These are phyloP conservation scores for Formica selysi DNA, from an alignment of 1,140 invertebrate species.

Conservation along the genomic window DNA sequence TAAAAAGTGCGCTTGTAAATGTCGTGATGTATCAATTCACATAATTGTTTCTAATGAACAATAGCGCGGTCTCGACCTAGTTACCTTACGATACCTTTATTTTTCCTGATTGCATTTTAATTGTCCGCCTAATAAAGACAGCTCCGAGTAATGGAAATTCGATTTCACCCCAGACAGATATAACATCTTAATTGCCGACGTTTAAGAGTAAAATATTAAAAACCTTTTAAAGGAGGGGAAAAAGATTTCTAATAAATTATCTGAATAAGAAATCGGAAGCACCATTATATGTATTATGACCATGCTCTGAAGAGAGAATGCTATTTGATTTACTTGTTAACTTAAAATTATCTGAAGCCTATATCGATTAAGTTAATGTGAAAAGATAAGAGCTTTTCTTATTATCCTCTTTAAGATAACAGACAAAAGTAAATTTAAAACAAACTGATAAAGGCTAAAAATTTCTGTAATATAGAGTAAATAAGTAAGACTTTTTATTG, in stretches of 20 bases:
- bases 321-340: neutral
- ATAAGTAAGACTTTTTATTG: neutral
- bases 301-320: no score
- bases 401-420: neutral
- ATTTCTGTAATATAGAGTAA: neutral
- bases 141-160: neutral
- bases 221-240: neutral
- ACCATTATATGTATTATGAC: neutral
- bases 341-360: neutral
- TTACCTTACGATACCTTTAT: neutral
- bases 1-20: neutral
- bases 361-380: neutral
- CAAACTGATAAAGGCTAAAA: neutral
- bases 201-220: neutral
- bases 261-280: neutral
- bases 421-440: neutral
- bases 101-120: slow-evolving; percentile 38
- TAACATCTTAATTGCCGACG: no score
- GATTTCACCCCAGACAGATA: neutral
- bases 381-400: neutral
- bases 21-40: neutral
- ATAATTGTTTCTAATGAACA: neutral
- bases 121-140: neutral
- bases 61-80: neutral
- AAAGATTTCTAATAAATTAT: neutral